Percentiles rank a stretch among this genome's conserved stretches.
Evolutionary conservation across 2,888 invertebrate species (phyloP).

Genomic region (Agriotes lineatus): DNA sequence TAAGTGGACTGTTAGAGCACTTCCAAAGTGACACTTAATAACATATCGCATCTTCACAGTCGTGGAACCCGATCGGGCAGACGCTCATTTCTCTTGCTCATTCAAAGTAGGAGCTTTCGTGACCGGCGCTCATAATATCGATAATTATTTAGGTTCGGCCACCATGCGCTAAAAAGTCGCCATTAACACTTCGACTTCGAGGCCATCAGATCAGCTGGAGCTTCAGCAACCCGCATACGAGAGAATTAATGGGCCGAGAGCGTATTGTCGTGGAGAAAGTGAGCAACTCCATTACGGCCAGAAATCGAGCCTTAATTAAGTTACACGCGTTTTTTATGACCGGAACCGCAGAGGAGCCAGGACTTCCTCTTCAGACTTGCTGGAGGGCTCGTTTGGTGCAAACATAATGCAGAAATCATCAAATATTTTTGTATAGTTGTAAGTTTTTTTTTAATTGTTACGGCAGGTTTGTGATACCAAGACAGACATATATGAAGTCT

Average conservation of each 20-base stretch:
- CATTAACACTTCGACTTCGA: neutral
- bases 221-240: neutral
- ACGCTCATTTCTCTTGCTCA: conserved; percentile 21
- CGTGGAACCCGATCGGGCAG: too few relatives aligned
- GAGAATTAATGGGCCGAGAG: conserved; percentile 16
- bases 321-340: conserved; percentile 18
- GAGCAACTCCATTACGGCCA: conserved; percentile 7
- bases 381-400: too few relatives aligned
- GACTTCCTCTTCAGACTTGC: conserved; percentile 10
- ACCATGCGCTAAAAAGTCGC: conserved; percentile 1
- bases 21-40: too few relatives aligned
- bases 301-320: conserved; percentile 18
- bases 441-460: too few relatives aligned
- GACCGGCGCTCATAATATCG: neutral
- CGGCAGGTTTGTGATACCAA: too few relatives aligned
- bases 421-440: too few relatives aligned
- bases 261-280: conserved; percentile 25
- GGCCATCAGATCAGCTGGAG: neutral
- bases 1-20: too few relatives aligned
- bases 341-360: conserved; percentile 1
- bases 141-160: conserved; percentile 16
- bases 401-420: too few relatives aligned
- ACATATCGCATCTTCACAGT: too few relatives aligned
- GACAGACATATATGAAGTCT: too few relatives aligned
- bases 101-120: conserved; percentile 20